These are phyloP conservation scores for Cryptoblepharus egeriae DNA, from an alignment of 2,797 vertebrate species.

Conservation along the genomic window DNA sequence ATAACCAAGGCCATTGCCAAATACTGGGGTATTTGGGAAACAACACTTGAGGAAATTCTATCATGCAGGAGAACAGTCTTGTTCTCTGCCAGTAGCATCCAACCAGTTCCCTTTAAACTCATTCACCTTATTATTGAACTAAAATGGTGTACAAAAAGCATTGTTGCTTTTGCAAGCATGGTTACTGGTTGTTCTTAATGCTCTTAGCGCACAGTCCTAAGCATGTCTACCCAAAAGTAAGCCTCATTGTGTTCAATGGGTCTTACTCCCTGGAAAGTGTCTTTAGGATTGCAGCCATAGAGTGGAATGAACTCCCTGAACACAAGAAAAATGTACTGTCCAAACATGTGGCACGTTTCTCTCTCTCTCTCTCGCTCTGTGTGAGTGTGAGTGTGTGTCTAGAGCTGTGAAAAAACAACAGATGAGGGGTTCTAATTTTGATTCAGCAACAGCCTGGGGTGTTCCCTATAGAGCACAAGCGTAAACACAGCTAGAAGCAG, in stretches of 20 bases:
- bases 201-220: neutral
- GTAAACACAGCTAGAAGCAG: conserved; percentile 44
- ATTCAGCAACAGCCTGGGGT: conserved; percentile 11
- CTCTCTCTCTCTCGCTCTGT: neutral
- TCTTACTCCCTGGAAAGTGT: too few species aligned
- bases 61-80: neutral
- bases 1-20: neutral
- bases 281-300: neutral
- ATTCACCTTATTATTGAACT: neutral
- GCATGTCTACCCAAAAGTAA: too few species aligned
- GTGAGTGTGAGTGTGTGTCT: neutral
- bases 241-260: too few species aligned
- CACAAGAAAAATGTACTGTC: neutral
- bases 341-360: neutral
- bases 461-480: conserved; percentile 50
- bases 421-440: conserved; percentile 17
- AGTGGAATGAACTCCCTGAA: neutral
- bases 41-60: neutral
- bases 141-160: neutral
- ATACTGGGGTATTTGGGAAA: neutral
- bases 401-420: neutral
- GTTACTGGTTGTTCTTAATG: neutral
- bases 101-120: neutral
- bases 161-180: neutral
- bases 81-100: neutral